Evolutionary conservation across 2,113 vertebrate genomes (phyloP).

Genomic region (Brachyhypopomus gauderio): DNA sequence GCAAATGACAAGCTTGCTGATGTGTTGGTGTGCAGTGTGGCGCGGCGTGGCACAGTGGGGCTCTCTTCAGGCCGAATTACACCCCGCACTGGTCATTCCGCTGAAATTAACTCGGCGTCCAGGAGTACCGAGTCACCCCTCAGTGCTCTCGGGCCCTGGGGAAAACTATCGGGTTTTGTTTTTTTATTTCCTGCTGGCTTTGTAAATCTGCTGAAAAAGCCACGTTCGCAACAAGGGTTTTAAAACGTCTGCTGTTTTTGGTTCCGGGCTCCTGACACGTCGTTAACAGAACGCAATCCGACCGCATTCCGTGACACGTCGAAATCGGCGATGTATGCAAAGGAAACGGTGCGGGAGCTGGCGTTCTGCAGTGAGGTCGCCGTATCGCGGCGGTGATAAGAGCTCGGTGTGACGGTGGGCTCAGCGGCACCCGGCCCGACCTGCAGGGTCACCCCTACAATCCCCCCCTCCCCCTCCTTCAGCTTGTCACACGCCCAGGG

Average conservation of each 20-base stretch:
- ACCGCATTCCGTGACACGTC: background rate
- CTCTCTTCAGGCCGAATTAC: conserved; percentile 36
- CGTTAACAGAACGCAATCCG: background rate
- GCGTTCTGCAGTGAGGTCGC: background rate
- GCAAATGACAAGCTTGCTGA: conserved; percentile 45
- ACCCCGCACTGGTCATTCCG: conserved; percentile 19
- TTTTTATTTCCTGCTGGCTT: background rate
- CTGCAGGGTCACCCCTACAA: conserved; percentile 18
- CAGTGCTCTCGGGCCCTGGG: background rate
- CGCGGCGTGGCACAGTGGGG: conserved; percentile 29
- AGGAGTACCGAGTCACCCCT: conserved; percentile 8
- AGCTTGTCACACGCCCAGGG: conserved; percentile 27
- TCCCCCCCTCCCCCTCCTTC: conserved; percentile 12
- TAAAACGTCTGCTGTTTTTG: background rate
- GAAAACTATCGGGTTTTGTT: background rate
- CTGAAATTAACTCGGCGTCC: conserved; percentile 8
- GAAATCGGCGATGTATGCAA: background rate
- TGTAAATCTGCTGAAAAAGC: background rate
- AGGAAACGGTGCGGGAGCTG: background rate
- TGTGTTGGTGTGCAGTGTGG: conserved; percentile 19
- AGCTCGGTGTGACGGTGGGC: background rate
- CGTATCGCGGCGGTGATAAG: conserved; percentile 13
- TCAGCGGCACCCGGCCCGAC: background rate
- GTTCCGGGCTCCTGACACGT: background rate
- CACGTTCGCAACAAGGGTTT: background rate